Percentiles rank a stretch among this genome's conserved stretches.
phyloP scores from a whole-genome alignment of 2,113 vertebrate genomes.

The Halcyon malimbica region DNA sequence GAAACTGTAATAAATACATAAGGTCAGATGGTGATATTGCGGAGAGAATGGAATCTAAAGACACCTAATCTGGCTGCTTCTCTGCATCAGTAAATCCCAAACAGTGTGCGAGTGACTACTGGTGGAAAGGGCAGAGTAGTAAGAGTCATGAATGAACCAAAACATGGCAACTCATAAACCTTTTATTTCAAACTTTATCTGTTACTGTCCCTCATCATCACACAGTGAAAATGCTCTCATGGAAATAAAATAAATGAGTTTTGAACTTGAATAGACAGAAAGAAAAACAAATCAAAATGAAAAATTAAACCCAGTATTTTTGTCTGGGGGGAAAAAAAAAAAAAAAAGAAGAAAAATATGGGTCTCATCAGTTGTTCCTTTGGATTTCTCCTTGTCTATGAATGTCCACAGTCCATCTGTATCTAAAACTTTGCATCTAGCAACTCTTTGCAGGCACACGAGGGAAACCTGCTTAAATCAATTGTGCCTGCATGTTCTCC shows the following conservation, averaged over 20 bases:
- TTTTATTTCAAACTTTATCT: constrained; percentile 3
- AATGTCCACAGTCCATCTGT: neutral
- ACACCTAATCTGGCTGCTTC: neutral
- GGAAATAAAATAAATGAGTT: neutral
- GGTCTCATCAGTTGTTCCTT: neutral
- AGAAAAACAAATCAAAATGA: neutral
- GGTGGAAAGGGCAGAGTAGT: neutral
- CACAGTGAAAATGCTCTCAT: neutral
- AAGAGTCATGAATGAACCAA: neutral
- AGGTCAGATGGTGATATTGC: neutral
- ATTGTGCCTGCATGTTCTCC: neutral
- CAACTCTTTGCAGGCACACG: neutral
- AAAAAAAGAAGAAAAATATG: neutral
- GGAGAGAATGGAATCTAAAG: neutral
- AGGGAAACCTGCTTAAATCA: neutral
- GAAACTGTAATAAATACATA: constrained; percentile 10
- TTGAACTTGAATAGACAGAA: neutral
- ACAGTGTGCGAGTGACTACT: neutral
- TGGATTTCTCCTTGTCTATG: neutral
- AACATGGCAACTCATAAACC: neutral
- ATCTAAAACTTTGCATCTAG: neutral
- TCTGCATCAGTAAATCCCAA: neutral
- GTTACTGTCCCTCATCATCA: neutral
- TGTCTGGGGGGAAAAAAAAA: neutral
- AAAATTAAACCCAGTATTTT: neutral